Evolutionary conservation across 2,797 vertebrate genomes (phyloP), one percentile per base, ranked within the genome.

Genomic region (Ptychobarbus kaznakovi): DNA sequence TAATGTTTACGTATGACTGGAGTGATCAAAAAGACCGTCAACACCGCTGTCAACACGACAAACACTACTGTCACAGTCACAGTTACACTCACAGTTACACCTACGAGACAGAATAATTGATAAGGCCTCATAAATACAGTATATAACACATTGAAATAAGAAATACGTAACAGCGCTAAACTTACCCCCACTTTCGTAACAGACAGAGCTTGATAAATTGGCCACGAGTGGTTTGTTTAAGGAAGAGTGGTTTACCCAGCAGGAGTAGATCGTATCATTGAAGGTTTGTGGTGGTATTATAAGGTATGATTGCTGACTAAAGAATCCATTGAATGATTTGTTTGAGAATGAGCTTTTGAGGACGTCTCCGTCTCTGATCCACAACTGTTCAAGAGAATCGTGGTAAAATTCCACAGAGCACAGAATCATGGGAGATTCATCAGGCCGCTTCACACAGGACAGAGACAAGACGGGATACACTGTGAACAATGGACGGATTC

Each of bases 171-270:
- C 20, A 51, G 15, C 53, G 44, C 8, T 38, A 9, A 61, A 77
- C 68, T 6, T 11, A 66, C 63, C 68, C 16, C 15, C 6, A 61
- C 1, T 12, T 78, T 38, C 35, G 20, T 20, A 44, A 35, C 88
- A 89, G 35, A 25, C 58, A 75, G 66, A 63, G 25, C 46, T 83
- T 38, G 78, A 84, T 13, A 87, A 63, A 49, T 25, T 84, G 8
- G 73, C 49, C n/a, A 51, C 13, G 12, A 84, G 32, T 8, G 78
- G 73, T 74, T 84, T 53, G 6, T 35, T 86, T 40, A 89, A 75
- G 6, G 78, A 74, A 0, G 84, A 82, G 58, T 87, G 84, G 78
- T 87, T 89, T 46, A 89, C 42, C 84, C 86, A 76, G 79, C 88
- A 89, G 44, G 16, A 44, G 74, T 70, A 86, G 32, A 87, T 63